A percentile compares a stretch with the other conserved stretches of the same genome.
phyloP scores from a whole-genome alignment of 2,888 invertebrate genomes.

The Rhodophaea formosa region DNA sequence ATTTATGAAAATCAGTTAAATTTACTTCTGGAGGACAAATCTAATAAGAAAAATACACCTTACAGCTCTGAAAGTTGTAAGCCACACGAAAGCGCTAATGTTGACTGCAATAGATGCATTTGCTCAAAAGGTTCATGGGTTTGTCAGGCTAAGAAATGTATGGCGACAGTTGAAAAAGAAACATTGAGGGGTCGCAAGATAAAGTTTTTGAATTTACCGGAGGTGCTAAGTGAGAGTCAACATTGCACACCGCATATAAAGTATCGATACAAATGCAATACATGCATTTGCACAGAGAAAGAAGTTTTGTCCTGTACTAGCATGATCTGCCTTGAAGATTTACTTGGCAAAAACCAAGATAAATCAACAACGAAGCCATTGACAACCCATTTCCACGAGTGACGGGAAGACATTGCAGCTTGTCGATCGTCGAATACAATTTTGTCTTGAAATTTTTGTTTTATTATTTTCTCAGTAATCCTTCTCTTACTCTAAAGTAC shows the following conservation, averaged over 20 bases:
- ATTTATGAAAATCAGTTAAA: slow-evolving; percentile 30
- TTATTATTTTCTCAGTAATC: background rate
- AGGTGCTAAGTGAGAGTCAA: slow-evolving; percentile 28
- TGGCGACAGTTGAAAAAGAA: background rate
- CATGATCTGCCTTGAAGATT: slow-evolving; percentile 45
- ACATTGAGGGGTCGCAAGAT: background rate
- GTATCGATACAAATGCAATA: slow-evolving; percentile 50
- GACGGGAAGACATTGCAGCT: too few relatives aligned
- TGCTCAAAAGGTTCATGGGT: slow-evolving; percentile 34
- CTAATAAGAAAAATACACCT: slow-evolving; percentile 25
- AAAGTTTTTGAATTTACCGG: slow-evolving; percentile 23
- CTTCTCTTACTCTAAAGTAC: too few relatives aligned
- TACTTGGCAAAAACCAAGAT: background rate
- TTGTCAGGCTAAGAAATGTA: slow-evolving; percentile 37
- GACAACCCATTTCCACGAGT: too few relatives aligned
- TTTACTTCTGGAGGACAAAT: slow-evolving; percentile 31
- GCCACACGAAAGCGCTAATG: slow-evolving; percentile 24
- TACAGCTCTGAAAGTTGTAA: slow-evolving; percentile 18
- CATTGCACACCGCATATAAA: slow-evolving; percentile 42
- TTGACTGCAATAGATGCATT: slow-evolving; percentile 49
- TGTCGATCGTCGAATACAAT: slow-evolving; percentile 18
- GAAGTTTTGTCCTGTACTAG: slow-evolving; percentile 42
- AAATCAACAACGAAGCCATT: background rate
- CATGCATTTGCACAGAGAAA: slow-evolving; percentile 42
- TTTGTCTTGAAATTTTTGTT: background rate